Base-by-base conservation (phyloP, 2,888 invertebrate species). In the Coenonympha glycerion region DNA sequence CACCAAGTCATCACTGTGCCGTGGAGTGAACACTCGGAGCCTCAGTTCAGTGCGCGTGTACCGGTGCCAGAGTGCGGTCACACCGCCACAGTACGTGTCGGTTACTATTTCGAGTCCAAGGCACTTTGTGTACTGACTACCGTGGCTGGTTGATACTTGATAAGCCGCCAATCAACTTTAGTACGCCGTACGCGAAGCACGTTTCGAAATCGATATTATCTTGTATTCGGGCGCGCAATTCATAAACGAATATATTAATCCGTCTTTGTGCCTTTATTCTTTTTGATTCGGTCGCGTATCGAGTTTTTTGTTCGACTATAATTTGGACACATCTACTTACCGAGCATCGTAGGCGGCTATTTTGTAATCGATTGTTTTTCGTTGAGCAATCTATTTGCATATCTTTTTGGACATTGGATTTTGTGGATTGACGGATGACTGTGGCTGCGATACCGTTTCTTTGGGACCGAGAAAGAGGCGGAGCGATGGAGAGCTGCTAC, bases 401-500 rank as follows among this genome's bases (percentile, higher is more conserved):
- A 21, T 37, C 21, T 19, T 19, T 22, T n/a, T 24, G 22, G 15
- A 8, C 11, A n/a, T 18, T n/a, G 41, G 28, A 30, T 30, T 30
- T 71, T 57, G 55, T 65, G 61, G 65, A 61, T 73, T 78, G 76
- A 78, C 83, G 79, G 70, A 86, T 85, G 85, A 81, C 79, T 80
- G 80, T 80, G 67, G 74, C 80, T 70, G 73, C 78, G 61, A 66
- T 79, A 58, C 73, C 77, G 68, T 72, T 78, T 64, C 65, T 79
- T 76, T 79, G 83, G 79, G 75, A 75, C 64, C 66, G 73, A 56
- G 76, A 76, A 57, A 70, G 69, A 66, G 70, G 76, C 68, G 30
- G 28, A 16, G 73, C 78, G 58, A 86, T 86, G 86, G 84, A 86
- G 62, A 82, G 78, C 64, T 86, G 85, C 61, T 78, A 83, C 61